Percentiles rank a stretch among this genome's conserved stretches.
Conservation (phyloP, 2,888 invertebrate species). For the Alitta virens region DNA sequence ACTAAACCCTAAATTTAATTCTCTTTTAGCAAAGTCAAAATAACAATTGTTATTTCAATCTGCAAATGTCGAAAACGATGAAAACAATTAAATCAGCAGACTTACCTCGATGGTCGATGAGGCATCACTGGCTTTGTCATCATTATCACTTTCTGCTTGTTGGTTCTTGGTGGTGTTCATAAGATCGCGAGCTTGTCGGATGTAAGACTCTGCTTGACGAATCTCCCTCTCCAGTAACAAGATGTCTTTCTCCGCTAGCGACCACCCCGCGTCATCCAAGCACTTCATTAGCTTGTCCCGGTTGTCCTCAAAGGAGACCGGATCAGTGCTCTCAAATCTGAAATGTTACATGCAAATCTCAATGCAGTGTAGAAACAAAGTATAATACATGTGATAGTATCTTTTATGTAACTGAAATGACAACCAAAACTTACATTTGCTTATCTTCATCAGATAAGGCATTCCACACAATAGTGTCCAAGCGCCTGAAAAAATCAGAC, state of each 20-base stretch:
- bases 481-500: constrained; percentile 43
- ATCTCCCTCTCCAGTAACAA: constrained; percentile 49
- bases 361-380: not conserved
- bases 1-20: too few relatives aligned
- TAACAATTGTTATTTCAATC: too few relatives aligned
- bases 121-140: constrained; percentile 33
- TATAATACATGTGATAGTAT: not conserved
- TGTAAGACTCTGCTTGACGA: constrained; percentile 38
- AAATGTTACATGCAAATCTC: not conserved
- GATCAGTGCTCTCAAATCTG: constrained; percentile 38
- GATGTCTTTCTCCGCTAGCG: constrained; percentile 43
- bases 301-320: constrained; percentile 43
- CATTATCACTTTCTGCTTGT: constrained; percentile 10
- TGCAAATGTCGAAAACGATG: too few relatives aligned
- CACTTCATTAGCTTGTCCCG: constrained; percentile 36
- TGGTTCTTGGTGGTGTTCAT: constrained; percentile 24
- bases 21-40: too few relatives aligned
- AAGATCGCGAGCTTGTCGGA: constrained; percentile 45
- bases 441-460: constrained; percentile 39
- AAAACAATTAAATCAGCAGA: too few relatives aligned
- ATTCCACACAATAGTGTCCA: constrained; percentile 46
- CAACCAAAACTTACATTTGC: constrained; percentile 37
- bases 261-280: constrained; percentile 45
- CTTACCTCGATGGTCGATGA: constrained; percentile 14
- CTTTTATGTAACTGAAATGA: not conserved